phyloP scores from a whole-genome alignment of 2,797 vertebrate genomes.

The Thaleichthys pacificus region DNA sequence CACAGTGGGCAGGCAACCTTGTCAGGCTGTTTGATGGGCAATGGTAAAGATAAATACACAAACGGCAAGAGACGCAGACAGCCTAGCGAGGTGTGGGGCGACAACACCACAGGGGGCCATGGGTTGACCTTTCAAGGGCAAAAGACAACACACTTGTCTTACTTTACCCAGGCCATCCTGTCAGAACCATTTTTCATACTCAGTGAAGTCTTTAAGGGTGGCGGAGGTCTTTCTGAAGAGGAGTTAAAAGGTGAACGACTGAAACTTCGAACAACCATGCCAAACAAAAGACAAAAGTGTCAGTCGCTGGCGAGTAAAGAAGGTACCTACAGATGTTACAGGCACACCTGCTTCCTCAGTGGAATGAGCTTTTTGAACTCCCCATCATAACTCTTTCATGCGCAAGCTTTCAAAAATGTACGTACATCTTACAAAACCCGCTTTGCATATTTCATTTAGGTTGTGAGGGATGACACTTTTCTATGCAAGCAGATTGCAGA shows the following conservation, averaged over 20 bases:
- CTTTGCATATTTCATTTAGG: constrained; percentile 24
- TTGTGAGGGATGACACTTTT: not conserved
- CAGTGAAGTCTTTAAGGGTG: constrained; percentile 1
- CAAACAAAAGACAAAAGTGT: not conserved
- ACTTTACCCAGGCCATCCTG: constrained; percentile 28
- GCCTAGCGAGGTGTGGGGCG: constrained; percentile 38
- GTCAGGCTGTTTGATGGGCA: constrained; percentile 16
- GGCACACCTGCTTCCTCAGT: too few species aligned
- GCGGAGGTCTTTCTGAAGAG: not conserved
- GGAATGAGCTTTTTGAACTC: constrained; percentile 2
- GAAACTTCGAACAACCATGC: not conserved
- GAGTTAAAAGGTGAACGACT: constrained; percentile 9
- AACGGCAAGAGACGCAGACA: constrained; percentile 22
- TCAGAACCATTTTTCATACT: constrained; percentile 30
- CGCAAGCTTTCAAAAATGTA: constrained; percentile 17
- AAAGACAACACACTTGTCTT: constrained; percentile 20
- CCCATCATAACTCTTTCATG: constrained; percentile 8
- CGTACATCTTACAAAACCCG: not conserved
- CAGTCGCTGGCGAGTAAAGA: constrained; percentile 8
- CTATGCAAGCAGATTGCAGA: not conserved
- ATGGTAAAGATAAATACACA: constrained; percentile 37
- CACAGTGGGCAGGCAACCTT: constrained; percentile 16
- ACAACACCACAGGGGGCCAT: constrained; percentile 37
- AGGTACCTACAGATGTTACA: not conserved
- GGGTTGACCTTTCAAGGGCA: constrained; percentile 43